Base-by-base conservation (phyloP, 2,888 invertebrate species). In the Eristalinus sepulchralis region DNA sequence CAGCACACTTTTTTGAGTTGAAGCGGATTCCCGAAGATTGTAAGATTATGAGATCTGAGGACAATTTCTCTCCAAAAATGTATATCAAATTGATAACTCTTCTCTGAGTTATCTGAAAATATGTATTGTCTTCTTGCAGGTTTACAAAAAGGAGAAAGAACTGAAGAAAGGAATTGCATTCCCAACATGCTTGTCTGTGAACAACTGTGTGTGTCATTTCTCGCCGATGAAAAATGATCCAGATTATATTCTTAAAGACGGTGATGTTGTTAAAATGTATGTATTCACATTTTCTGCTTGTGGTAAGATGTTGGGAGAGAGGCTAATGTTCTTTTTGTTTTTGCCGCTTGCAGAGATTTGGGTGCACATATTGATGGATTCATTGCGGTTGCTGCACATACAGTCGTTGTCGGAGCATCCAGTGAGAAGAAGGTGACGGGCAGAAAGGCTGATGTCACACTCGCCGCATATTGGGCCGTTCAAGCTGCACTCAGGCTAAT, bases 331-430 rank as follows among this genome's bases (percentile, higher is more conserved):
- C n/a, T 47, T 17, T 1, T 8, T n/a, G n/a, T n/a, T n/a, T n/a
- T n/a, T n/a, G n/a, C n/a, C n/a, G n/a, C 17, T 47, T 47, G 47
- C 90, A 98, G 98, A 92, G 99, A 99, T 93, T 94, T 99, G 91
- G 99, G 99, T 89, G 98, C 98, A 87, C 99, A 99, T 92, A 96
- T 99, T 91, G 99, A 99, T 95, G 99, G 99, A 47, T 99, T 98
- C 92, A 98, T 99, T 90, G 99, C 99, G 67, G 98, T 99, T 68
- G 98, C 97, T 73, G 99, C 99, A 33, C 99, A 99, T 92, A 98
- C 99, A 5, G 94, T 99, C 88, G 95, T 97, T 73, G 95, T 99
- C 89, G 98, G 98, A 67, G 96, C 96, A 59, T 94, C 95, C 24
- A 92, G 93, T 88, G 96, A 96, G 84, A 94, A 95, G 68, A 96